Conservation (phyloP, 1,140 invertebrate species). For the Drosophila guanche region DNA sequence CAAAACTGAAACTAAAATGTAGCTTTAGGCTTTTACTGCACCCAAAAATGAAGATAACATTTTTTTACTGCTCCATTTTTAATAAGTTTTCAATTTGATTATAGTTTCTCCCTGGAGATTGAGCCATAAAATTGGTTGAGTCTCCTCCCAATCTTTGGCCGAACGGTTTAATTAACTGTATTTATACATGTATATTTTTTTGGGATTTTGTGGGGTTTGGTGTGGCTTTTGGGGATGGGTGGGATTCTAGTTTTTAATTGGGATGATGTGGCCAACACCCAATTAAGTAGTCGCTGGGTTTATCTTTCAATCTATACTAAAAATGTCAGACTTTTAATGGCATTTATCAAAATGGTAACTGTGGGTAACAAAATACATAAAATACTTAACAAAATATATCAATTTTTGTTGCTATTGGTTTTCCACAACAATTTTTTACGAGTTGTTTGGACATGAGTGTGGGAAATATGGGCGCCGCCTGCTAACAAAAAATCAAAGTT, state of each 20-base stretch:
- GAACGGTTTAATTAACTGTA: conserved; percentile 67
- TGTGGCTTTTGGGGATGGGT: too few species aligned
- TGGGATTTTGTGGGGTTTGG: not conserved
- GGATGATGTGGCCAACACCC: conserved; percentile 55
- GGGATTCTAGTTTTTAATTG: conserved; percentile 39
- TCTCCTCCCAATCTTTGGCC: not conserved
- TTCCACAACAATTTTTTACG: conserved; percentile 53
- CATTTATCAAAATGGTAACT: conserved; percentile 73
- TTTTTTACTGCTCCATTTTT: conserved; percentile 59
- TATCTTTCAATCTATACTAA: conserved; percentile 54
- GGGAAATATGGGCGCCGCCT: conserved; percentile 60
- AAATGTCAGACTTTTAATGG: conserved; percentile 57
- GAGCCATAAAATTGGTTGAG: conserved; percentile 65
- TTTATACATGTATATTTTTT: conserved; percentile 45
- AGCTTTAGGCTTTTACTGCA: too few species aligned
- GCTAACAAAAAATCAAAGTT: conserved; percentile 32
- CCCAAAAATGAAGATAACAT: too few species aligned
- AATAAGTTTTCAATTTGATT: conserved; percentile 74
- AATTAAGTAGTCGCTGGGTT: conserved; percentile 53
- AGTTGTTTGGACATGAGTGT: conserved; percentile 58
- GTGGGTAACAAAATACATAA: conserved; percentile 46
- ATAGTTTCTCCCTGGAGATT: conserved; percentile 63
- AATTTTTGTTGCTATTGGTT: conserved; percentile 36
- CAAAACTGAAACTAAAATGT: not conserved
- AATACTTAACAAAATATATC: conserved; percentile 51